Percentiles rank a stretch among this genome's conserved stretches.
These are phyloP conservation scores for Cephus nigrinus DNA, from an alignment of 2,888 invertebrate species.

Conservation along the genomic window DNA sequence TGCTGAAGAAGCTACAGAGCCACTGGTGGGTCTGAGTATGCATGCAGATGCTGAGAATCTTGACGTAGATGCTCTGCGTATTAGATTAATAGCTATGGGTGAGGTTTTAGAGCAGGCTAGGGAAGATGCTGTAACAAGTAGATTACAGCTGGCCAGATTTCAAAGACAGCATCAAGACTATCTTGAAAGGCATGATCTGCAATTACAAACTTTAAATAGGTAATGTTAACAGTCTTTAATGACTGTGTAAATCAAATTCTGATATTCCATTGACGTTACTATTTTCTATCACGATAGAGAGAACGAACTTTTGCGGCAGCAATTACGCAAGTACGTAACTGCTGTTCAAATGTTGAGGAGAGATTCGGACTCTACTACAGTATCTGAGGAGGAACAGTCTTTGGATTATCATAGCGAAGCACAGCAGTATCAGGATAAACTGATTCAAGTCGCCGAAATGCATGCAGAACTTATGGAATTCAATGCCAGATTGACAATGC, in stretches of 20 bases:
- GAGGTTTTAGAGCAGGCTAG: constrained; percentile 59
- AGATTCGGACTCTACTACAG: constrained; percentile 64
- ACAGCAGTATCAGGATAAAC: constrained; percentile 84
- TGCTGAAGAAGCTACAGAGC: constrained; percentile 58
- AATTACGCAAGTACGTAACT: constrained; percentile 85
- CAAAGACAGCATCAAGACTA: constrained; percentile 63
- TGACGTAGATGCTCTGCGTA: constrained; percentile 49
- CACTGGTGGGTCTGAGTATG: constrained; percentile 44
- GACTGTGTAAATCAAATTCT: background rate
- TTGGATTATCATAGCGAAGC: constrained; percentile 76
- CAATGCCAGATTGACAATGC: constrained; percentile 82
- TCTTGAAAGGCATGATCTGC: constrained; percentile 62
- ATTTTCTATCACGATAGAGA: constrained; percentile 70
- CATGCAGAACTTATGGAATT: constrained; percentile 94
- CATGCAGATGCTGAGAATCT: constrained; percentile 47
- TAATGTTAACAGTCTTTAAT: constrained; percentile 43
- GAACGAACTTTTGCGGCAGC: constrained; percentile 85
- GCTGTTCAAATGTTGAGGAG: constrained; percentile 87
- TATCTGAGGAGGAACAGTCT: constrained; percentile 57
- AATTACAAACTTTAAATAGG: constrained; percentile 75
- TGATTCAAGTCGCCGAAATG: constrained; percentile 95
- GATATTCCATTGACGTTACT: background rate
- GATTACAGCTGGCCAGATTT: constrained; percentile 56
- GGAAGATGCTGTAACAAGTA: constrained; percentile 57
- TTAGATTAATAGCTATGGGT: constrained; percentile 51